These are phyloP conservation scores for Cyphotilapia sp. DNA, from an alignment of 2,113 vertebrate genomes.

Conservation along the genomic window DNA sequence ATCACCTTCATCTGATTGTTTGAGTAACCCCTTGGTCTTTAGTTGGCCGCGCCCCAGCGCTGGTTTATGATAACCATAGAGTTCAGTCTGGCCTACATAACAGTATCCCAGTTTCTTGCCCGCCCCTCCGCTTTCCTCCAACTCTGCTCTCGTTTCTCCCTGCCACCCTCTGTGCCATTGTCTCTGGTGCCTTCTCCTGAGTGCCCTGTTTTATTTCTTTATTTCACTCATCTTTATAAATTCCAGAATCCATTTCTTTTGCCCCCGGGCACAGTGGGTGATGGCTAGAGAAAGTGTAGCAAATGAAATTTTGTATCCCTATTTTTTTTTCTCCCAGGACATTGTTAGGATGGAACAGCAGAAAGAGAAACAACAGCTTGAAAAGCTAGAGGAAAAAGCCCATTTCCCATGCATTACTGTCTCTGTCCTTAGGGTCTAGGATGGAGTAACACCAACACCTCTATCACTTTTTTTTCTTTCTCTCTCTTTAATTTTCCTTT, in stretches of 20 bases:
- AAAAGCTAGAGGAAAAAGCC: conserved; percentile 37
- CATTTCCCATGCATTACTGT: conserved; percentile 57
- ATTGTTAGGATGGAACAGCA: conserved; percentile 20
- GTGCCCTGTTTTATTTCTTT: conserved; percentile 52
- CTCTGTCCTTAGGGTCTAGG: conserved; percentile 45
- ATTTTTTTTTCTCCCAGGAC: conserved; percentile 39
- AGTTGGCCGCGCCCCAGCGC: conserved; percentile 29
- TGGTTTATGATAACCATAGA: conserved; percentile 43
- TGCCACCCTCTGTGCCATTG: conserved; percentile 53
- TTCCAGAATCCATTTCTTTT: conserved; percentile 62
- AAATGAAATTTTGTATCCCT: conserved; percentile 62
- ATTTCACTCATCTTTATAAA: conserved; percentile 57
- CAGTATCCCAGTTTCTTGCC: background rate
- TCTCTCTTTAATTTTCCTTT: conserved; percentile 39
- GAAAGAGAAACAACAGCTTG: conserved; percentile 17
- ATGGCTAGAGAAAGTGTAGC: conserved; percentile 49
- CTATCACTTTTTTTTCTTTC: conserved; percentile 7
- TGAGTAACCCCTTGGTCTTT: conserved; percentile 36
- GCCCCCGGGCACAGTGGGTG: conserved; percentile 32
- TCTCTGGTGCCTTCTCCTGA: conserved; percentile 34
- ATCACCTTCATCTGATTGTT: conserved; percentile 33
- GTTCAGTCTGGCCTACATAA: conserved; percentile 54
- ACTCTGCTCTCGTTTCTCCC: conserved; percentile 50
- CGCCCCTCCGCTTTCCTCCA: background rate
- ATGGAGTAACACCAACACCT: conserved; percentile 46